Evolutionary conservation across 2,888 invertebrate species (phyloP).

Genomic region (Augochlorella aurata): DNA sequence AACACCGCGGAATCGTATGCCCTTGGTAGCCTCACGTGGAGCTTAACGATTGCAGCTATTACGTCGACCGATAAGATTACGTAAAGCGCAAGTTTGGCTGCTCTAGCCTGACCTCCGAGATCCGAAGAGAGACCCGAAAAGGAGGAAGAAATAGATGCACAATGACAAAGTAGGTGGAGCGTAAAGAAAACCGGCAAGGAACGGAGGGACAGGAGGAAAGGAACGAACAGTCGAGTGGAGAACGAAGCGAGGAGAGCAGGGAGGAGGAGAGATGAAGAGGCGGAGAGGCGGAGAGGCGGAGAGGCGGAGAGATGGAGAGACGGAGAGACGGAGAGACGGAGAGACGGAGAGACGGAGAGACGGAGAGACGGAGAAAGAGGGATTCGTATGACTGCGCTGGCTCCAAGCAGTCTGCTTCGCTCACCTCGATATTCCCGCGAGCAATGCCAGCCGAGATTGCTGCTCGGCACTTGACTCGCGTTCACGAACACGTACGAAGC

Average conservation of each 20-base stretch:
- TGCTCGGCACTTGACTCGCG: constrained; percentile 62
- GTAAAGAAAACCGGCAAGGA: constrained; percentile 23
- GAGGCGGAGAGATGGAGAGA: too few relatives aligned
- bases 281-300: constrained; percentile 1
- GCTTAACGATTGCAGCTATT: constrained; percentile 48
- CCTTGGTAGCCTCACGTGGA: constrained; percentile 23
- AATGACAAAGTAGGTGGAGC: constrained; percentile 37
- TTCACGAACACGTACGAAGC: constrained; percentile 44
- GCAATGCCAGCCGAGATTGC: constrained; percentile 68
- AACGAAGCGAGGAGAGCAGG: constrained; percentile 18
- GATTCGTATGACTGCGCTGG: constrained; percentile 73
- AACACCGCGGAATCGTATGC: background rate
- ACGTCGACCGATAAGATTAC: constrained; percentile 57
- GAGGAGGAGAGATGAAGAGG: constrained; percentile 1
- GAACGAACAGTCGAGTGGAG: background rate
- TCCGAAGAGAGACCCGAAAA: background rate
- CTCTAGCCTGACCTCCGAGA: constrained; percentile 52
- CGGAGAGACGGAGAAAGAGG: constrained; percentile 40
- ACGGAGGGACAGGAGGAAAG: background rate
- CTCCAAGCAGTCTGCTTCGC: constrained; percentile 80
- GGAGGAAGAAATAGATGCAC: constrained; percentile 43
- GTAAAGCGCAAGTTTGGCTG: constrained; percentile 64
- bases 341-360: background rate
- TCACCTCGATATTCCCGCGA: constrained; percentile 70
- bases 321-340: constrained; percentile 36